These are phyloP conservation scores for Uromys caudimaculatus DNA, from an alignment of 2,797 vertebrate species.

Conservation along the genomic window DNA sequence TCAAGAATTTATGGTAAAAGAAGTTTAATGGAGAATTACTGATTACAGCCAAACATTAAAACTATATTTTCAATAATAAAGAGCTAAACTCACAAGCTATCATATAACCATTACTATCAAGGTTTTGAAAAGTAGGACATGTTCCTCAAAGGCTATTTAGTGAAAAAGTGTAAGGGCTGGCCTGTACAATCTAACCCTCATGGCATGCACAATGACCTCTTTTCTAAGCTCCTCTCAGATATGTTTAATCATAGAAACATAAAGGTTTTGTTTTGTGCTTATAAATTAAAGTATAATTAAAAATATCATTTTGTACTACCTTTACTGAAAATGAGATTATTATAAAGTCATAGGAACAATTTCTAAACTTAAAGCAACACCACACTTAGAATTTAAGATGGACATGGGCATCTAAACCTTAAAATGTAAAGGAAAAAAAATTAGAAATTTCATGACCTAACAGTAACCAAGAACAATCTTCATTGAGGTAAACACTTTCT, in stretches of 20 bases:
- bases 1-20: constrained; percentile 42
- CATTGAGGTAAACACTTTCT: constrained; percentile 34
- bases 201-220: background rate
- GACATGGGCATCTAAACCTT: background rate
- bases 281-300: constrained; percentile 41
- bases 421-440: background rate
- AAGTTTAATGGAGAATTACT: constrained; percentile 22
- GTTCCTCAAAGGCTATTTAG: constrained; percentile 6
- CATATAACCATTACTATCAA: background rate
- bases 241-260: constrained; percentile 25
- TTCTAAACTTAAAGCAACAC: background rate
- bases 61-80: background rate
- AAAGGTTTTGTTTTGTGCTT: constrained; percentile 47
- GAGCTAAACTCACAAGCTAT: constrained; percentile 28
- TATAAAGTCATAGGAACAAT: constrained; percentile 22
- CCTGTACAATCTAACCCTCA: background rate
- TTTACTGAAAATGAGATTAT: background rate
- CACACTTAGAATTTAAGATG: constrained; percentile 9
- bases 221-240: background rate
- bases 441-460: background rate
- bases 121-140: background rate
- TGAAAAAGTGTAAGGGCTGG: background rate
- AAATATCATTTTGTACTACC: constrained; percentile 59
- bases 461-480: constrained; percentile 27
- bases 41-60: constrained; percentile 34